Conservation (phyloP, 1,140 invertebrate species). For the Melitaea cinxia region DNA sequence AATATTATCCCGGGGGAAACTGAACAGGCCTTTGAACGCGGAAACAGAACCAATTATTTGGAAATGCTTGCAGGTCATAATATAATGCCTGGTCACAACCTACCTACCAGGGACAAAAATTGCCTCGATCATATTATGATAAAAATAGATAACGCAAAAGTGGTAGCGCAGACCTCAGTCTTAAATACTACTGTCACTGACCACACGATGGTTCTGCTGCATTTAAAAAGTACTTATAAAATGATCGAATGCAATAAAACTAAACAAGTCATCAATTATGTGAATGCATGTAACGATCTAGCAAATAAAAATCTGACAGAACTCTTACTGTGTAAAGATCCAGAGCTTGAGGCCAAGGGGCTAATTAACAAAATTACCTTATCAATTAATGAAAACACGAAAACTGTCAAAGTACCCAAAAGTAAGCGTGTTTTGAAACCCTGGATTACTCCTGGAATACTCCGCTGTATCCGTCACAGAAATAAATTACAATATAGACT, state of each 20-base stretch:
- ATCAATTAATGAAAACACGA: not conserved
- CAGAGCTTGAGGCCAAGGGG: not conserved
- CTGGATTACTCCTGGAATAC: not conserved
- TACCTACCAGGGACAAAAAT: not conserved
- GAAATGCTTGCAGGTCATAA: not conserved
- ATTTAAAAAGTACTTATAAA: not conserved
- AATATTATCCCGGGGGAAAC: not conserved
- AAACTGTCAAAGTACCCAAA: not conserved
- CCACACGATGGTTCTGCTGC: not conserved
- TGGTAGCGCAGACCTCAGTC: not conserved
- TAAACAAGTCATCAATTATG: not conserved
- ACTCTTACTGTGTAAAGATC: not conserved
- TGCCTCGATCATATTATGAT: not conserved
- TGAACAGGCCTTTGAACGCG: not conserved
- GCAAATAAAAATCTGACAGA: not conserved
- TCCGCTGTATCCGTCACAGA: not conserved
- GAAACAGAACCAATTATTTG: not conserved
- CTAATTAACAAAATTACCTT: not conserved
- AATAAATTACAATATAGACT: not conserved
- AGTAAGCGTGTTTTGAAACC: not conserved
- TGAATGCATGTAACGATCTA: not conserved
- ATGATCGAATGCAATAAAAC: not conserved
- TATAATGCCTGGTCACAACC: not conserved
- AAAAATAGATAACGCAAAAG: not conserved
- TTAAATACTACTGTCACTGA: not conserved